Percentiles rank a stretch among this genome's conserved stretches.
phyloP scores from a whole-genome alignment of 2,797 vertebrate genomes.

The Scolopax rusticola region DNA sequence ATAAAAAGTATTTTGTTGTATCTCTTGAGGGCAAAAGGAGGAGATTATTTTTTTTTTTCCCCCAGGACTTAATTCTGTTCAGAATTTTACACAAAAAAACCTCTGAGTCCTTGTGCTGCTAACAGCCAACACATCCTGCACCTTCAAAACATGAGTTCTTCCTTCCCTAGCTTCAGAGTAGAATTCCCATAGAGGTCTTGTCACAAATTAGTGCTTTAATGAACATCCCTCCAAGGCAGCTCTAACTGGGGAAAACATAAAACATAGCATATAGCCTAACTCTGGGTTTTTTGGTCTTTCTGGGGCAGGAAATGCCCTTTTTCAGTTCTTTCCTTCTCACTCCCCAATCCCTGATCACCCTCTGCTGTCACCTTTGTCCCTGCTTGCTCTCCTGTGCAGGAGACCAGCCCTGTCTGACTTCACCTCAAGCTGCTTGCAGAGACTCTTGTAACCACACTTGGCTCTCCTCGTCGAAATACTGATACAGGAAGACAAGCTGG shows the following conservation, averaged over 20 bases:
- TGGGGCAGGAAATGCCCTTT: neutral
- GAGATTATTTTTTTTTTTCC: neutral
- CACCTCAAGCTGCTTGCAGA: neutral
- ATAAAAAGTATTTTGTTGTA: neutral
- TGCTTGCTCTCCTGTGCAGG: neutral
- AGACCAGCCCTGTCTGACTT: neutral
- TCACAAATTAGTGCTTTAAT: neutral
- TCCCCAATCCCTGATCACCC: neutral
- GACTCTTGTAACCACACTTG: neutral
- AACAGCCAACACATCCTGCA: neutral
- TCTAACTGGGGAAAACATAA: neutral
- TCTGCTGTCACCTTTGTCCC: neutral
- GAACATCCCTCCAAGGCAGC: neutral
- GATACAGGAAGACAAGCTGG: neutral
- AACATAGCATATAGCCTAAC: neutral
- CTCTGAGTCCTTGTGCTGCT: neutral
- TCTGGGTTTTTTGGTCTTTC: neutral
- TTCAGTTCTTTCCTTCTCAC: neutral
- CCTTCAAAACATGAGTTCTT: neutral
- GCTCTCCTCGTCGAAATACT: neutral
- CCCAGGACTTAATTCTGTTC: neutral
- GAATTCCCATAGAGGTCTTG: neutral
- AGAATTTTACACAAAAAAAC: neutral
- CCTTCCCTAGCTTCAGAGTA: neutral
- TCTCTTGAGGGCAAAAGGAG: neutral